Base-by-base conservation (phyloP, 2,888 invertebrate species). In the Scrobipalpa costella region DNA sequence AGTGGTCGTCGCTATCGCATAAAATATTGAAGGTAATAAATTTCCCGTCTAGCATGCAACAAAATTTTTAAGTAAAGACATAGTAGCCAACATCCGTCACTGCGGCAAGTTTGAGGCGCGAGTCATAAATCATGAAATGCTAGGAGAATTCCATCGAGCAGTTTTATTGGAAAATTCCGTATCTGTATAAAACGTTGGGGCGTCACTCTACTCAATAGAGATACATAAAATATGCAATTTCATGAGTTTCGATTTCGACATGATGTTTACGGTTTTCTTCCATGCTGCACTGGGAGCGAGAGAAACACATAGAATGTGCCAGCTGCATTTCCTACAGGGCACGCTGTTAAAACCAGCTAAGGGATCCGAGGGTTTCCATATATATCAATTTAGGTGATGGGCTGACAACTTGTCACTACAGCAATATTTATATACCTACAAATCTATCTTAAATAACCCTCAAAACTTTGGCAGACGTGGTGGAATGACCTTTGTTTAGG, bases 111-210 rank as follows among this genome's bases (percentile, higher is more conserved):
- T 74, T 69, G 67, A 70, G 71, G 65, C 64, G 64, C 68, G 57
- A 61, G 70, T 62, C 66, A 74, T 75, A 76, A 75, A 73, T 75
- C 71, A 72, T 70, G 64, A 69, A 71, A 69, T 63, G 63, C 65
- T 64, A 27, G 61, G 65, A 67, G 66, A 68, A 64, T 67, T 63
- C 59, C 58, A 61, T 64, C 50, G 50, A 11, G 64, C 59, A 62
- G 61, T 70, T 69, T 71, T 69, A 69, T 71, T 67, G 65, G 66
- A 71, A 69, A 68, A 67, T 65, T 65, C 67, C 57, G 59, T 61
- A 59, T 60, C 27, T 49, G 60, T 63, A 66, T 67, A 63, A 64
- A 63, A 49, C 36, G 33, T 5, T 34, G n/a, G 49, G 50, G 50
- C 50, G 21, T 19, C 21, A 33, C 50, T 52, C 34, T 38, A 27